Evolutionary conservation across 2,113 vertebrate genomes (phyloP).

Genomic region (Chinchilla lanigera): DNA sequence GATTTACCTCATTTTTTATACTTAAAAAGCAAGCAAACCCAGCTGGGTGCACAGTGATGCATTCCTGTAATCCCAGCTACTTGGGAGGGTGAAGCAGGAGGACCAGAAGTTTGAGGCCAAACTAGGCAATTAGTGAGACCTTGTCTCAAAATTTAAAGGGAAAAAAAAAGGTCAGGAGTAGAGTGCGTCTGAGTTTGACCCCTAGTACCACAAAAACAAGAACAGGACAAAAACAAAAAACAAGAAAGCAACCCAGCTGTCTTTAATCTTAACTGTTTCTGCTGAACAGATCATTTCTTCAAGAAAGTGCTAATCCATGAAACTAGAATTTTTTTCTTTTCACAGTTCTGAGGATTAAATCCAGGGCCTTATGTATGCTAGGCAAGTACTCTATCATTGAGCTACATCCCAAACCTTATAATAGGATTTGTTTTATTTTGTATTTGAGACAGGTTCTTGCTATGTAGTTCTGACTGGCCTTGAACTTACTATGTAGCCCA

Average conservation of each 20-base stretch:
- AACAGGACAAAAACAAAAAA: not conserved
- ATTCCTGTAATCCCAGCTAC: not conserved
- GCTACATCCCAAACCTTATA: not conserved
- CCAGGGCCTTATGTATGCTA: not conserved
- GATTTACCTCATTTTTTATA: slow-evolving; percentile 1
- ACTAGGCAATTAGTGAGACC: not conserved
- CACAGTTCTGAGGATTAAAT: not conserved
- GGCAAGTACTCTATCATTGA: not conserved
- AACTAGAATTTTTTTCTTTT: not conserved
- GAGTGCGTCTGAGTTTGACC: not conserved
- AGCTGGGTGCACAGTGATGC: not conserved
- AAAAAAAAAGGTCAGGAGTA: not conserved
- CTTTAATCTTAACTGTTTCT: not conserved
- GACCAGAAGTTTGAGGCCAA: not conserved
- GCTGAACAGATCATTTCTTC: not conserved
- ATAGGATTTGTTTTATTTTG: not conserved
- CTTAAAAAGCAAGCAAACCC: not conserved
- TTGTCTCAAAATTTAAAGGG: not conserved
- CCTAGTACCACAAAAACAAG: not conserved
- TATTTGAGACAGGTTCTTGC: not conserved
- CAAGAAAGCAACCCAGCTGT: not conserved
- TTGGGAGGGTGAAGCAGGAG: not conserved
- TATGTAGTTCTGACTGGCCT: not conserved
- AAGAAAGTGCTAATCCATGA: slow-evolving; percentile 1
- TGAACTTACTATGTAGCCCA: not conserved